phyloP scores from a whole-genome alignment of 1,140 invertebrate species.

The Magallana ariakensis region DNA sequence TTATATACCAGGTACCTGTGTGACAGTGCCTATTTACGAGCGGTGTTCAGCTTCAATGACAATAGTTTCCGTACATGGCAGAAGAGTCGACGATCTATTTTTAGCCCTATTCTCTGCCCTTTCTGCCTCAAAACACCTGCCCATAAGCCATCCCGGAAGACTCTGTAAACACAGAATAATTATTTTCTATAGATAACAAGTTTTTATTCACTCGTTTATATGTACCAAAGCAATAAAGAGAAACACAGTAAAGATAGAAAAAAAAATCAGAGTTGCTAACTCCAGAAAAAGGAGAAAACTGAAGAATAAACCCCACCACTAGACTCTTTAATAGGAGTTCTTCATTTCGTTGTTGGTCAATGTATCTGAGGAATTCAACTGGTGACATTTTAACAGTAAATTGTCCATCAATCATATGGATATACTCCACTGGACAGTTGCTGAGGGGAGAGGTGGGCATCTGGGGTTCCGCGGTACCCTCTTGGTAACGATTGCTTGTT shows the following conservation, averaged over 20 bases:
- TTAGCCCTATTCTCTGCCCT: slow-evolving; percentile 1
- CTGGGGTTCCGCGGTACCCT: neutral
- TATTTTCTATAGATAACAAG: too few species aligned
- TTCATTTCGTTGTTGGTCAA: neutral
- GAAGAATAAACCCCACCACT: neutral
- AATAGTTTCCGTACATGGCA: neutral
- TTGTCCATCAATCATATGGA: slow-evolving; percentile 3
- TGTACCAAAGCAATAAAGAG: too few species aligned
- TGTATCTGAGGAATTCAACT: neutral
- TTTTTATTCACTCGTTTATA: too few species aligned
- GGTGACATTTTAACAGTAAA: neutral
- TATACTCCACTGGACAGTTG: slow-evolving; percentile 1
- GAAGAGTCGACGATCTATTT: slow-evolving; percentile 4
- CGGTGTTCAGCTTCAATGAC: too few species aligned
- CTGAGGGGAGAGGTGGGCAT: neutral
- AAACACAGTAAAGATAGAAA: too few species aligned
- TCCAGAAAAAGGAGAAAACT: too few species aligned
- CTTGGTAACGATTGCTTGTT: neutral
- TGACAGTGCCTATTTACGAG: too few species aligned
- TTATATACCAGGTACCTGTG: too few species aligned
- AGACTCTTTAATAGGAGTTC: neutral
- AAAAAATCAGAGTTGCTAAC: too few species aligned
- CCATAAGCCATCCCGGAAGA: neutral
- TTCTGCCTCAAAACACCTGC: slow-evolving; percentile 15
- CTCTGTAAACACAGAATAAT: neutral